phyloP scores from a whole-genome alignment of 2,888 invertebrate genomes.

The Trachelus troglodyta region DNA sequence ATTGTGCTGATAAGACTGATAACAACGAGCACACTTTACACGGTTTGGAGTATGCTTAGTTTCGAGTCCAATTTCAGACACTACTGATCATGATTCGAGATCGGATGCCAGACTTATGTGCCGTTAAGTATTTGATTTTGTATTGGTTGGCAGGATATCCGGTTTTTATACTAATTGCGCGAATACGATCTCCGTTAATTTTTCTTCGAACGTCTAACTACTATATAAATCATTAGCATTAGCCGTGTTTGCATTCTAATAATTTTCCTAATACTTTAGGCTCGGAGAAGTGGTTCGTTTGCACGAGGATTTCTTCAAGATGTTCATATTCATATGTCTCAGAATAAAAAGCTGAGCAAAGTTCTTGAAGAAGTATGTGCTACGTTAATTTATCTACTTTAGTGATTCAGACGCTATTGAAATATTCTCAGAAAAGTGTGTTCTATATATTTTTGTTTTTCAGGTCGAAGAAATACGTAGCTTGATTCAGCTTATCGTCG shows the following conservation, averaged over 20 bases:
- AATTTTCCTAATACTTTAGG: conserved; percentile 31
- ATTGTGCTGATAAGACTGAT: conserved; percentile 57
- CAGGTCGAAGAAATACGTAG: conserved; percentile 62
- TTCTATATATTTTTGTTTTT: background rate
- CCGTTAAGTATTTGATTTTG: conserved; percentile 50
- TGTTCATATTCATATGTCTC: conserved; percentile 50
- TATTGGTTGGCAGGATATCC: background rate
- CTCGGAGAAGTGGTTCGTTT: conserved; percentile 44
- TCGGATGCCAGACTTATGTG: conserved; percentile 59
- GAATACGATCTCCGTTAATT: background rate
- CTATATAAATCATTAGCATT: background rate
- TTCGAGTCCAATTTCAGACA: conserved; percentile 27
- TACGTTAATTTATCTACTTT: conserved; percentile 6
- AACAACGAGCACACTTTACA: conserved; percentile 36
- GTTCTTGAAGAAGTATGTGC: conserved; percentile 58
- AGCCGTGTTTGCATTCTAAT: background rate
- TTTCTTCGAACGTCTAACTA: background rate
- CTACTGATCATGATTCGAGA: conserved; percentile 58
- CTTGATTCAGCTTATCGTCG: conserved; percentile 56
- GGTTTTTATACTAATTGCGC: background rate
- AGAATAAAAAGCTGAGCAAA: conserved; percentile 54
- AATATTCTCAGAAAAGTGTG: background rate
- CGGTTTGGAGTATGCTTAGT: conserved; percentile 36
- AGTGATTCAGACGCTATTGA: background rate
- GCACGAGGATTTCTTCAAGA: conserved; percentile 52